Evolutionary conservation across 2,797 vertebrate genomes (phyloP).

Genomic region (Pseudochirops corinnae): DNA sequence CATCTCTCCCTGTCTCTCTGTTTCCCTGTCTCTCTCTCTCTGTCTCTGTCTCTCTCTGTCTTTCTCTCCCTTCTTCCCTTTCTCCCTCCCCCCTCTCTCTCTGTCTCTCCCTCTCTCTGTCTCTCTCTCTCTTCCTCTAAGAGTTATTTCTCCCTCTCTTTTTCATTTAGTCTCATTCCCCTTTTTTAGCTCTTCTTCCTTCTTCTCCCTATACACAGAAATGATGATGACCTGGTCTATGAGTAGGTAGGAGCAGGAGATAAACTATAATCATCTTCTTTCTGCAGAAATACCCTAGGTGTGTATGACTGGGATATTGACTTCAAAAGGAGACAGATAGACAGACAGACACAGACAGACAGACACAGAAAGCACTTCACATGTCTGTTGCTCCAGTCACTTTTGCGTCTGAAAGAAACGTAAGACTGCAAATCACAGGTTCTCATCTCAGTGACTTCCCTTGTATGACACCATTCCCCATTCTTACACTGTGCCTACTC

Average conservation of each 20-base stretch:
- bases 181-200: neutral
- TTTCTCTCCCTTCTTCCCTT: neutral
- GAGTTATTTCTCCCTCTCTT: neutral
- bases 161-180: neutral
- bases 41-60: neutral
- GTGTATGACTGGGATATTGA: neutral
- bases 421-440: neutral
- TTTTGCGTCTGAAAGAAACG: neutral
- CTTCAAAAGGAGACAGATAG: neutral
- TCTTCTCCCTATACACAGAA: neutral
- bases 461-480: neutral
- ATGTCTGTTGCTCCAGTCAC: accelerated
- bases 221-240: neutral
- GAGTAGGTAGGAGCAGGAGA: neutral
- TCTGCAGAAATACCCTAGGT: neutral
- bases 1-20: too few relatives aligned
- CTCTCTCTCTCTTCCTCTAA: neutral
- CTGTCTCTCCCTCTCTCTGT: neutral
- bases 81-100: too few relatives aligned
- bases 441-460: neutral
- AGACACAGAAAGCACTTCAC: neutral
- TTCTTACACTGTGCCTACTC: neutral
- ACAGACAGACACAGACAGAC: neutral
- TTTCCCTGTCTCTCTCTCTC: accelerated
- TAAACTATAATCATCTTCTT: neutral